Base-by-base conservation (phyloP, 2,797 vertebrate species). In the Tympanoctomys barrerae region DNA sequence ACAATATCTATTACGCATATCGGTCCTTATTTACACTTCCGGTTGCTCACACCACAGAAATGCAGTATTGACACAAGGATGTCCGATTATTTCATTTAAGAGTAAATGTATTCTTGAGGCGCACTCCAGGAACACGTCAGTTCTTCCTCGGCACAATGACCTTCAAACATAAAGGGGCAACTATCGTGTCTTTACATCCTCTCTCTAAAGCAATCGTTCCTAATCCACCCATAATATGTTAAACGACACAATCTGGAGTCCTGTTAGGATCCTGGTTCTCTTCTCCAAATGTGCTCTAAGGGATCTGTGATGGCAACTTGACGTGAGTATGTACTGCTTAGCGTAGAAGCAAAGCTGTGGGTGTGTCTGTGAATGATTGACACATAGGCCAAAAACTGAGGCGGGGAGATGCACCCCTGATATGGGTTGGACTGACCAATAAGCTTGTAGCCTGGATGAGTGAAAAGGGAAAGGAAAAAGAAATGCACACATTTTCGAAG, bases 141-240 rank as follows among this genome's bases (percentile, higher is more conserved):
- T 5, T 66, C 70, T 77, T 75, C 62, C n/a, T 79, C 22, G 36
- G 46, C 16, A 36, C 2, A 78, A 87, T 46, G 49, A 64, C 31
- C 22, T 95, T 92, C 73, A 66, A 18, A n/a, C 54, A 91, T 9
- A 26, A 22, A 93, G 52, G 14, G 84, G 33, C 62, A 82, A 61
- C 7, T 5, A 42, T 61, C 11, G 12, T 11, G 18, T 14, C 66
- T 87, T 81, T 62, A 18, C 0, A 0, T 18, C 42, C 36, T 64
- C 61, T 78, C 49, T 33, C 3, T 26, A 49, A 39, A 94, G 68
- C 19, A 8, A 49, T 22, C 24, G 28, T 73, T n/a, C n/a, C 6
- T 24, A 64, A 3, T 49, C 28, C n/a, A 10, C 7, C 42, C 49
- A 19, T 10, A 24, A 62, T 16, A 62, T 73, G 59, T 16, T 13